Evolutionary conservation across 23 tunicate species (phyloP), one percentile per base, ranked within the genome.

Genomic region (Styela plicata): DNA sequence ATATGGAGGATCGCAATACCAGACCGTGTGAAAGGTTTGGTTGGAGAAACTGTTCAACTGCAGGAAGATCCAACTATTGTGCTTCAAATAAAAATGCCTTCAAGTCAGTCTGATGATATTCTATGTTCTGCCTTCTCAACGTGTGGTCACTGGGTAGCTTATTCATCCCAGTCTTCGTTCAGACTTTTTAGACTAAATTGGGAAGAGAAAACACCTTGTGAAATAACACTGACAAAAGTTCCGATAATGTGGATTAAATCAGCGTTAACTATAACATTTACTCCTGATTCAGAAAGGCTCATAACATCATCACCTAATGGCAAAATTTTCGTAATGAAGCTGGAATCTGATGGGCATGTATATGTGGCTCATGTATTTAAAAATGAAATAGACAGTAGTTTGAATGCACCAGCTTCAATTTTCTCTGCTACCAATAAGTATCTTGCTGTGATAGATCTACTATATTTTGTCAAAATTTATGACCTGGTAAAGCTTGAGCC

Each of bases 71-170:
- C 93, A 71, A 37, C 70, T 10, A 88, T 83, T 44, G 63, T 88
- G 23, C n/a, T 83, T 36, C 82, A 79, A 63, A 32, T 88, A 2
- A 83, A 84, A 23, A 69, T 32, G 23, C 84, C 87, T 61, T 0
- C 80, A 81, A 3, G 87, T 88, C 36, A 65, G 81, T 37, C 10
- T 37, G 64, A 76, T 25, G 65, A 76, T 24, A 76, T 76, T 16
- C 22, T 67, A 35, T 35, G 81, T 76, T 79, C 86, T 36, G 36
- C 69, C 34, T 27, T 90, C 23, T 90, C 96, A 30, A 82, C 44
- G 3, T 85, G 89, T 75, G 96, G 96, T 37, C 81, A 69, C 2
- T 90, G 96, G 96, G 63, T 85, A 53, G 96, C 84, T 52, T 90
- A 90, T 69, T 85, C 89, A 16, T 85, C 96, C n/a, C 25, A 57